These are phyloP conservation scores for Sisor rabdophorus DNA, from an alignment of 2,113 vertebrate species.

Conservation along the genomic window DNA sequence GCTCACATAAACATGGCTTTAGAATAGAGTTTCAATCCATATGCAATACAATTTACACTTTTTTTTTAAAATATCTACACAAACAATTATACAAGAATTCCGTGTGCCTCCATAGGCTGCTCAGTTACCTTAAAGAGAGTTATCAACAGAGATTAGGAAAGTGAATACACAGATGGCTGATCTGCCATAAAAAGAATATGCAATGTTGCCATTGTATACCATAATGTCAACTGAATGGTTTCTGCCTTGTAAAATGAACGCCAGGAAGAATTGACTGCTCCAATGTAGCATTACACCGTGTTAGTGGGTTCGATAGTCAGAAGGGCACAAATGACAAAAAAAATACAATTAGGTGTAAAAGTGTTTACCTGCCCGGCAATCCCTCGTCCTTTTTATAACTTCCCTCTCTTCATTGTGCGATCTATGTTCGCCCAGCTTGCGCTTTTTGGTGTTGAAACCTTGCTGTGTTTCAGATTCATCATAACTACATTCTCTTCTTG, in stretches of 20 bases:
- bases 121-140: not conserved
- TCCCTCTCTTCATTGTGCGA: slow-evolving; percentile 55
- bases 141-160: not conserved
- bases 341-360: not conserved
- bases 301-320: no score
- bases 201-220: not conserved
- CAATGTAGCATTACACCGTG: not conserved
- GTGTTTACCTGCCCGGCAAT: slow-evolving; percentile 58
- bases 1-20: not conserved
- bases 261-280: not conserved
- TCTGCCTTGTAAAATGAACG: not conserved
- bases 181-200: not conserved
- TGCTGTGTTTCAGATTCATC: slow-evolving; percentile 52
- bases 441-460: slow-evolving; percentile 57
- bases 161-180: not conserved
- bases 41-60: no score
- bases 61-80: no score
- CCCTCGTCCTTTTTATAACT: slow-evolving; percentile 52
- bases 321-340: no score
- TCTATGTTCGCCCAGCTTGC: slow-evolving; percentile 42
- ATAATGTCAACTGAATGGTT: not conserved
- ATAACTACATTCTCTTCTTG: slow-evolving; percentile 49
- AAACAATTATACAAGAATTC: not conserved
- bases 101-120: not conserved
- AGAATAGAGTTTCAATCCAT: not conserved